Evolutionary conservation across 2,888 invertebrate genomes (phyloP).

Genomic region (Apoda limacodes): DNA sequence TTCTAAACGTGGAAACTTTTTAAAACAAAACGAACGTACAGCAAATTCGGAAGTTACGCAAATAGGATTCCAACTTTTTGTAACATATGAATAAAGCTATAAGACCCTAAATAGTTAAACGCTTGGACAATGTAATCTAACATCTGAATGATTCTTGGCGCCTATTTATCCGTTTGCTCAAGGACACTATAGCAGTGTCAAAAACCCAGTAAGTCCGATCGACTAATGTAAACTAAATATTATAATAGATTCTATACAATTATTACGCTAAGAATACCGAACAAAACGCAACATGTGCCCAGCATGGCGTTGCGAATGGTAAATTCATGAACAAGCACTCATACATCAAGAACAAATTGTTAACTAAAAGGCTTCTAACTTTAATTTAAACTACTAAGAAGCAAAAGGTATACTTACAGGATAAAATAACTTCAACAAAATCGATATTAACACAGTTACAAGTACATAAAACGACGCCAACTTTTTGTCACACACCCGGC

Average conservation of each 20-base stretch:
- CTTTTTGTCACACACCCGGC: conserved; percentile 63
- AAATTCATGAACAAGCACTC: conserved; percentile 34
- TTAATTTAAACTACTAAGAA: conserved; percentile 2
- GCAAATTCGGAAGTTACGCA: too few species aligned
- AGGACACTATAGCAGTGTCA: conserved; percentile 28
- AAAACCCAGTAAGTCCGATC: conserved; percentile 28
- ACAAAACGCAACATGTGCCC: conserved; percentile 49
- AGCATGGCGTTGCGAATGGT: conserved; percentile 49
- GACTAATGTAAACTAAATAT: conserved; percentile 18
- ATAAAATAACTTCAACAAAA: conserved; percentile 29
- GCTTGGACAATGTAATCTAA: too few species aligned
- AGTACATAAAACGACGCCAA: conserved; percentile 51
- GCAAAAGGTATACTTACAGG: conserved; percentile 30
- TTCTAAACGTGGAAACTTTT: too few species aligned
- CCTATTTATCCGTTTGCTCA: not conserved
- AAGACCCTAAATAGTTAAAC: not conserved
- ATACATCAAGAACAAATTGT: conserved; percentile 1
- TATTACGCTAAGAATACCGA: conserved; percentile 28
- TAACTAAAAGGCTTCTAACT: not conserved
- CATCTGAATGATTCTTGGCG: too few species aligned
- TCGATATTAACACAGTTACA: conserved; percentile 34
- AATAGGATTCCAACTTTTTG: too few species aligned
- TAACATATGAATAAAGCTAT: too few species aligned
- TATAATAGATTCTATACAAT: conserved; percentile 21
- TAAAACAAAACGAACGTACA: too few species aligned